A percentile compares a stretch with the other conserved stretches of the same genome.
Conservation (phyloP, 2,113 vertebrate genomes). For the Thryonomys swinderianus region DNA sequence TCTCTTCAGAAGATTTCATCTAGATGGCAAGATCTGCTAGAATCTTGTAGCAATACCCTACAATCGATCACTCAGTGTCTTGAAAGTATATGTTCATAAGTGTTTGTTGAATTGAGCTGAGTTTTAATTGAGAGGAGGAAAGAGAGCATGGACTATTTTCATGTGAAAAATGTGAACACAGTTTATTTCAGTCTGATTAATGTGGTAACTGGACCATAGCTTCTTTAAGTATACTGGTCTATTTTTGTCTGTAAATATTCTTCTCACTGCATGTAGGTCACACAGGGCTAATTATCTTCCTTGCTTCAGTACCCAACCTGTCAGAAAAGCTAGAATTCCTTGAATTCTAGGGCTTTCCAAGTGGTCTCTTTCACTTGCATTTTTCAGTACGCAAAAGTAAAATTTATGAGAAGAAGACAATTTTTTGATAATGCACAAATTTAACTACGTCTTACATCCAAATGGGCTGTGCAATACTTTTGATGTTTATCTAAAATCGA, state of each 20-base stretch:
- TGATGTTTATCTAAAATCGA: not conserved
- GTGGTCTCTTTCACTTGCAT: not conserved
- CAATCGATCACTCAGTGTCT: not conserved
- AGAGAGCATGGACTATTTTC: not conserved
- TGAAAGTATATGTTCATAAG: not conserved
- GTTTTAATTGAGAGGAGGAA: constrained; percentile 16
- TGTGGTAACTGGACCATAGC: not conserved
- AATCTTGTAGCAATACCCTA: no score
- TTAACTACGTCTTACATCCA: not conserved
- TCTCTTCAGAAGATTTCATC: not conserved
- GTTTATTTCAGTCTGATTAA: constrained; percentile 39
- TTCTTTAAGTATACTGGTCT: not conserved
- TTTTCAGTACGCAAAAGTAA: not conserved
- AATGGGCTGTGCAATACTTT: not conserved
- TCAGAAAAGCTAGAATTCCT: not conserved
- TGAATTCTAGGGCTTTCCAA: not conserved
- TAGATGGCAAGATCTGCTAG: not conserved
- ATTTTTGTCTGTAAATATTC: constrained; percentile 1
- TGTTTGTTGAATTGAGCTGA: constrained; percentile 1
- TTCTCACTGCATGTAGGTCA: not conserved
- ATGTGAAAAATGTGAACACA: constrained; percentile 4
- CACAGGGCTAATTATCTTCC: not conserved
- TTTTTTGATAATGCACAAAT: not conserved
- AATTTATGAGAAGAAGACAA: not conserved
- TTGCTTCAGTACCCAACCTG: not conserved